These are phyloP conservation scores for Monodelphis domestica DNA, from an alignment of 2,797 vertebrate genomes.

Conservation along the genomic window DNA sequence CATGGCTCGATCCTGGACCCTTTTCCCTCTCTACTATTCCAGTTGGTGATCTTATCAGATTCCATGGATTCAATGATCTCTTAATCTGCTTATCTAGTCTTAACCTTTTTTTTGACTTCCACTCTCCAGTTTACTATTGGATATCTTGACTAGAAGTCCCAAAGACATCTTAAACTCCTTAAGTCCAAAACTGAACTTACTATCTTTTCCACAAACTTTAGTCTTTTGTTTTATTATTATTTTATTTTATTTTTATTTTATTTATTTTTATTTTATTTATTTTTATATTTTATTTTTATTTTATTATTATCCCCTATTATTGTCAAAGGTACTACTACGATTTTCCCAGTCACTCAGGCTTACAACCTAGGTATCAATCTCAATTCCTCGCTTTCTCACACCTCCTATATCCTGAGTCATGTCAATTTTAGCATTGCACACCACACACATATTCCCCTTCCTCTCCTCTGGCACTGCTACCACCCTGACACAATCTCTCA, in stretches of 20 bases:
- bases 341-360: background rate
- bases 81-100: background rate
- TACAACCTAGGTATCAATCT: background rate
- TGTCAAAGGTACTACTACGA: too few species aligned
- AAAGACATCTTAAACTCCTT: background rate
- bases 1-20: background rate
- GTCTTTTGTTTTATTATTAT: background rate
- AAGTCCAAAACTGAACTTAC: background rate
- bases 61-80: background rate
- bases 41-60: background rate
- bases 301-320: background rate
- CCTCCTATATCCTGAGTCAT: background rate
- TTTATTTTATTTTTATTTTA: too few species aligned
- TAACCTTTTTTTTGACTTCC: background rate
- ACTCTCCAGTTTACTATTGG: background rate
- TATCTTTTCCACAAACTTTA: background rate
- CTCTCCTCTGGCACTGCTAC: background rate
- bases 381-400: background rate
- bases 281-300: too few species aligned
- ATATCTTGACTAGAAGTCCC: background rate
- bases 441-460: background rate
- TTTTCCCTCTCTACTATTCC: background rate
- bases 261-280: too few species aligned
- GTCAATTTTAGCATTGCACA: background rate
- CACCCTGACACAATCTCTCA: background rate